These are phyloP conservation scores for Dolichopus griseipennis DNA, from an alignment of 2,888 invertebrate species.

Conservation along the genomic window DNA sequence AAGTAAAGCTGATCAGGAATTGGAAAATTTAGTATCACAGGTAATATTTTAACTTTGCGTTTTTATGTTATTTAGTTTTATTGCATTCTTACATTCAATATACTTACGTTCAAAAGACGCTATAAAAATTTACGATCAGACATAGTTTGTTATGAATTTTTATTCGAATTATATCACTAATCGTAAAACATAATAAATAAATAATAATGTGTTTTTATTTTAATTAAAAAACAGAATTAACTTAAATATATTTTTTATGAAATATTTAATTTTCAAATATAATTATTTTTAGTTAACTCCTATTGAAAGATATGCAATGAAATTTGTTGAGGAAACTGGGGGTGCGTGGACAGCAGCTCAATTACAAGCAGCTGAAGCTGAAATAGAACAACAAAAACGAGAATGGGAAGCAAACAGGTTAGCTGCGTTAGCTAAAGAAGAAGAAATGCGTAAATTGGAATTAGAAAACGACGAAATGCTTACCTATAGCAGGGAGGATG, in stretches of 20 bases:
- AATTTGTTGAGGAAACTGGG: slow-evolving; percentile 77
- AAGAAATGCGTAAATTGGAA: slow-evolving; percentile 52
- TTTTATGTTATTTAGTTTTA: neutral
- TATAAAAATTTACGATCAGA: slow-evolving; percentile 32
- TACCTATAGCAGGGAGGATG: slow-evolving; percentile 69
- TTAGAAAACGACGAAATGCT: slow-evolving; percentile 54
- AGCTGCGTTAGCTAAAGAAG: slow-evolving; percentile 59
- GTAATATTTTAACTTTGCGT: slow-evolving; percentile 39
- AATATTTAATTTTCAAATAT: neutral
- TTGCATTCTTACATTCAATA: too few relatives aligned
- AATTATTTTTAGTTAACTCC: slow-evolving; percentile 65
- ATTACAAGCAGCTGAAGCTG: slow-evolving; percentile 77
- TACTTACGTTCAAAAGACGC: neutral
- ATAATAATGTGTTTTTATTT: neutral
- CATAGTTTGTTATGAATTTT: slow-evolving; percentile 36
- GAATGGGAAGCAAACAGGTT: slow-evolving; percentile 82
- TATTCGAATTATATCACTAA: slow-evolving; percentile 42
- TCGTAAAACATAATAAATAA: slow-evolving; percentile 32
- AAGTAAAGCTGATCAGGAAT: slow-evolving; percentile 64
- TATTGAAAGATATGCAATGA: slow-evolving; percentile 92
- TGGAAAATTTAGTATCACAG: slow-evolving; percentile 62
- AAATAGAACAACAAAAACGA: slow-evolving; percentile 73
- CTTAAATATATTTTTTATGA: neutral
- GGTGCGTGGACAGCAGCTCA: slow-evolving; percentile 75
- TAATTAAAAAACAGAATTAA: neutral